Evolutionary conservation across 2,113 vertebrate species (phyloP), one percentile per base, ranked within the genome.

Genomic region (Eupsittula cactorum): DNA sequence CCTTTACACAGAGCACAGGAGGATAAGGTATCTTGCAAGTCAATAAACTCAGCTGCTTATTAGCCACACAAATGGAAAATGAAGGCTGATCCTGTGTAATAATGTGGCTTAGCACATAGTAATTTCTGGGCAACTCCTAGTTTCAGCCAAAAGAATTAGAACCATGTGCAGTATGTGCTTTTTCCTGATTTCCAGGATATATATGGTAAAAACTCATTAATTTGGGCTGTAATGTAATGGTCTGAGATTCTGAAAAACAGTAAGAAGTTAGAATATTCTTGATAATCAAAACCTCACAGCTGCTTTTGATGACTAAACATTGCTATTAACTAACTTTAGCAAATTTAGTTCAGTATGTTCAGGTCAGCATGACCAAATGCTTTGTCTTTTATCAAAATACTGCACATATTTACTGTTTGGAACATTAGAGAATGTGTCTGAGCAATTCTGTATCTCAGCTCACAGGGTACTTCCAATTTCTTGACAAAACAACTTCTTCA

Each of bases 41-140:
- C 82, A 96, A 55, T 68, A 96, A 93, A 70, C 49, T 86, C 28
- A 73, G 39, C 31, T 70, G 27, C 8, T 82, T 85, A 21, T 59
- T 65, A 80, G 31, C 65, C 64, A 49, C 12, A 82, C 7, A 20
- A 52, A 37, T n/a, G 13, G n/a, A 86, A 93, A 78, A 1, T 33
- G 25, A 93, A 81, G 46, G 31, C 17, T 52, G 28, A 65, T 52
- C 8, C 3, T 37, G 10, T 46, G 25, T 49, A 60, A 79, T 39
- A 27, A 8, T 23, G 13, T 44, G 9, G 3, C 49, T 16, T 33
- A 78, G 14, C 39, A 79, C 5, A 11, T 24, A 70, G 39, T 42
- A 55, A 49, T 47, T 23, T 69, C 21, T 64, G 13, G 16, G 12
- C 3, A 67, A 46, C 4, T 35, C 9, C 7, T 62, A 25, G 5